Conservation (phyloP, 2,113 vertebrate genomes). For the Alosa alosa region DNA sequence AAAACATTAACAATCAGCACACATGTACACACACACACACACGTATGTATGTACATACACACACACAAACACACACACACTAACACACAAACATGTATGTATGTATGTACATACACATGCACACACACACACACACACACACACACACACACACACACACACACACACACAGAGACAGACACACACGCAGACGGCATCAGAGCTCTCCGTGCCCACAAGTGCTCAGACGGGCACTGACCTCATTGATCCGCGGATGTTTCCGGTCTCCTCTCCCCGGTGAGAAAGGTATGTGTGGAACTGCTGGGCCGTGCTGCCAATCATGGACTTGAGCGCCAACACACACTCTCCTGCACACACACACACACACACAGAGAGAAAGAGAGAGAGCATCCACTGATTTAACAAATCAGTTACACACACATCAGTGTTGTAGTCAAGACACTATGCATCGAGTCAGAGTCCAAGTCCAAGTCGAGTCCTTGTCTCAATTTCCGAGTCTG, state of each 20-base stretch:
- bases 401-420: neutral
- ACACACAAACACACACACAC: constrained; percentile 17
- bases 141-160: constrained; percentile 7
- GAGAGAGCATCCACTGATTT: too few species aligned
- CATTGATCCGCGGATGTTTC: constrained; percentile 96
- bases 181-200: too few species aligned
- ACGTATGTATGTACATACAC: neutral
- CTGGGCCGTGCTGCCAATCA: constrained; percentile 95
- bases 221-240: too few species aligned
- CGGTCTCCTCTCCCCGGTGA: constrained; percentile 92
- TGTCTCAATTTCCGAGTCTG: too few species aligned
- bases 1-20: too few species aligned
- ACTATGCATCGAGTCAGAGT: too few species aligned
- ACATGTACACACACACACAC: neutral
- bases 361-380: constrained; percentile 4
- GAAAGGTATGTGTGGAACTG: constrained; percentile 95
- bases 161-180: too few species aligned
- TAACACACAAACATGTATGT: neutral
- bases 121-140: neutral
- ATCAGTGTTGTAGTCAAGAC: too few species aligned
- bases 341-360: constrained; percentile 79
- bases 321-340: constrained; percentile 93
- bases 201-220: too few species aligned
- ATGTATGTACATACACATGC: too few species aligned
- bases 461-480: too few species aligned